These are phyloP conservation scores for Sylvia atricapilla DNA, from an alignment of 2,113 vertebrate species.

Conservation along the genomic window DNA sequence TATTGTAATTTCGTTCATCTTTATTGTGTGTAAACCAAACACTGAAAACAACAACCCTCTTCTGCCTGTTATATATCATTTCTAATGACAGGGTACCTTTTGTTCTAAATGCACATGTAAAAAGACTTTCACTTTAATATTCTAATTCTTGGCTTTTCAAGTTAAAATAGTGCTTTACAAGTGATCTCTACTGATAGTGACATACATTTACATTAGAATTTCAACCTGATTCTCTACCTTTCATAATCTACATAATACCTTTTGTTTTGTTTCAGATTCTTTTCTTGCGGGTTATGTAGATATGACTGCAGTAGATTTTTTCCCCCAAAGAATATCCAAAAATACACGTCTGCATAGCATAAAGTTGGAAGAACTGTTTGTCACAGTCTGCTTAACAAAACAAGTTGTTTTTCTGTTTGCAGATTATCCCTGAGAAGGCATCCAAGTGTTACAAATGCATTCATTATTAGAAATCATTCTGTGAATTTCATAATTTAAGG, in stretches of 20 bases:
- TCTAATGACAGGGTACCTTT: constrained; percentile 69
- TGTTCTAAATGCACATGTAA: constrained; percentile 64
- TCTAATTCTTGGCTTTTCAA: constrained; percentile 36
- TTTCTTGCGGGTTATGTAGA: constrained; percentile 40
- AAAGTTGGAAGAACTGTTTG: constrained; percentile 46
- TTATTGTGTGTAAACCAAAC: constrained; percentile 54
- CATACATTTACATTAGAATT: constrained; percentile 60
- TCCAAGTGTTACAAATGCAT: background rate
- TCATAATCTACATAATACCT: constrained; percentile 37
- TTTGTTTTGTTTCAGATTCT: constrained; percentile 44
- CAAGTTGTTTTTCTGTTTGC: constrained; percentile 19
- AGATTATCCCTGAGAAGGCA: constrained; percentile 7
- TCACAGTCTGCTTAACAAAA: constrained; percentile 44
- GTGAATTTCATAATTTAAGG: background rate
- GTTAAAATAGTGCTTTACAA: constrained; percentile 58
- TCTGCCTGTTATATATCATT: constrained; percentile 59
- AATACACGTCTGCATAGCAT: constrained; percentile 37
- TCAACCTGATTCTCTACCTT: constrained; percentile 18
- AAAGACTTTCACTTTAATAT: constrained; percentile 47
- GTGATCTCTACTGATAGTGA: constrained; percentile 34
- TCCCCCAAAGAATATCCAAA: constrained; percentile 38
- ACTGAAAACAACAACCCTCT: constrained; percentile 61
- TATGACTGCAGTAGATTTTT: constrained; percentile 46
- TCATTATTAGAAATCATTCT: constrained; percentile 19
- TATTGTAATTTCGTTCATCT: constrained; percentile 70